Evolutionary conservation across 2,888 invertebrate genomes (phyloP), one percentile per base, ranked within the genome.

Genomic region (Cepaea hortensis): DNA sequence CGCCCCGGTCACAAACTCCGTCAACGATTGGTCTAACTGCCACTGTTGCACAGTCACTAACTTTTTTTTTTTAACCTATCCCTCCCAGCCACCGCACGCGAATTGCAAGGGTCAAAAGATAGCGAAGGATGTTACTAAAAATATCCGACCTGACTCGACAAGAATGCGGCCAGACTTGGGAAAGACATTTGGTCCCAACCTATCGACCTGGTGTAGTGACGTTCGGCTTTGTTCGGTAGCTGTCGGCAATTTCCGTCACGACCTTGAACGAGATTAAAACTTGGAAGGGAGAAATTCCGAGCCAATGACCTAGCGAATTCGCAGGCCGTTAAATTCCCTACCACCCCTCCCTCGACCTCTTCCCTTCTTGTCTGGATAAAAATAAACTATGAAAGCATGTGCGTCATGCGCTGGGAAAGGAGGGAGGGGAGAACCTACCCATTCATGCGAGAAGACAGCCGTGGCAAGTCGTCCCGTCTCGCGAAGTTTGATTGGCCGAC

Each of bases 401-500:
- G 85, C 85, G 85, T 81, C 85, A 81, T 79, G 85, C 77, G 68
- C 70, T 77, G 48, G 20, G 55, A 55, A 55, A 55, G 55, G 11
- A 11, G 55, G 11, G 55, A 55, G 55, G 11, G 55, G 55, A 11
- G 55, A 55, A 11, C 65, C 48, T 79, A 65, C 80, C 72, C 85
- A 81, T 85, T 85, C 85, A 85, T 81, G 73, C 75, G 85, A 48
- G 20, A 62, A 81, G 76, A 75, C 55, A 13, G 35, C 62, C 5
- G 11, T 20, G 18, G 75, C 75, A 62, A 55, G 35, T 18, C 62
- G 55, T 48, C 46, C 18, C 81, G 85, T 81, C 87, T 83, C 79
- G 87, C 84, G 84, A 80, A 65, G 72, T 50, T 80, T 70, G 79
- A 87, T 87, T 87, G 87, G 87, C 68, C 48, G 35, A 20, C 5